Percentiles rank a stretch among this genome's conserved stretches.
Conservation (phyloP, 2,113 vertebrate genomes). For the Nyctereutes procyonoides region DNA sequence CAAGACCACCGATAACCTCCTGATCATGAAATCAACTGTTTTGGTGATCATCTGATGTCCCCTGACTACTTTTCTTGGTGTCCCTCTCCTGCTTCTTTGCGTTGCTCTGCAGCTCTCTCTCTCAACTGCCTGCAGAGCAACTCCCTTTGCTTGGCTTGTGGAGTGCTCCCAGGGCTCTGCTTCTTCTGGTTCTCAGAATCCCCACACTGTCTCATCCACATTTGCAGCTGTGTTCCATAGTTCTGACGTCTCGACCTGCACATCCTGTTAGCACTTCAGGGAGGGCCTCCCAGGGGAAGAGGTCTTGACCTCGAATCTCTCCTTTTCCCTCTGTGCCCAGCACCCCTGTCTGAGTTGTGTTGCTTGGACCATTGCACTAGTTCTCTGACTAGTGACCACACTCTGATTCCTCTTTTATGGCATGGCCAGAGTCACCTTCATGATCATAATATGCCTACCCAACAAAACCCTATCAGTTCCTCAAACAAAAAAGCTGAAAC, state of each 20-base stretch:
- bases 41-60: background rate
- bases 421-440: background rate
- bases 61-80: background rate
- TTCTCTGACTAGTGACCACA: background rate
- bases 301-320: background rate
- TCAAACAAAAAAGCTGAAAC: background rate
- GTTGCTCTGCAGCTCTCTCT: background rate
- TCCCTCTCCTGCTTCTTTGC: background rate
- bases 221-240: background rate
- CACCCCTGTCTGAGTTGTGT: background rate
- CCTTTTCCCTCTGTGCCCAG: background rate
- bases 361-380: rapidly evolving
- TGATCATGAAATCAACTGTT: background rate
- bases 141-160: background rate
- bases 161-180: background rate
- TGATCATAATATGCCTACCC: background rate
- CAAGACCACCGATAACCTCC: background rate
- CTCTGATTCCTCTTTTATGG: background rate
- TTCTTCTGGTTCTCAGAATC: background rate
- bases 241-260: background rate
- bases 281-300: background rate
- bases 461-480: background rate
- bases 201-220: background rate
- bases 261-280: background rate
- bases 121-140: background rate